Evolutionary conservation across 1,140 invertebrate species (phyloP).

Genomic region (Cydia fagiglandana): DNA sequence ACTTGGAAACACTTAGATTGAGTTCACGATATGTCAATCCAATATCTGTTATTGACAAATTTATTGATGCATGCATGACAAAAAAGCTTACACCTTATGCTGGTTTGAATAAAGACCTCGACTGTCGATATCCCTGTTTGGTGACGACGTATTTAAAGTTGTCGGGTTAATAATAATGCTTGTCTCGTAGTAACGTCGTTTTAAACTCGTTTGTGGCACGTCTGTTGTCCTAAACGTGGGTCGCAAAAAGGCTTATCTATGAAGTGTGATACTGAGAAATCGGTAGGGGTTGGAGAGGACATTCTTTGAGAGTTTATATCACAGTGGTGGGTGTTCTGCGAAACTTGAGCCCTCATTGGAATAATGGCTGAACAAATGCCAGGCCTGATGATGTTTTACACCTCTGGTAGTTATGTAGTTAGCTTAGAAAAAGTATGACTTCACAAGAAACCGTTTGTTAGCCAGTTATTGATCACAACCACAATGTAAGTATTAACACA

Average conservation of each 20-base stretch:
- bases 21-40: conserved; percentile 64
- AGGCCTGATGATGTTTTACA: neutral
- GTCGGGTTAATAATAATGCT: conserved; percentile 61
- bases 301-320: neutral
- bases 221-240: conserved; percentile 59
- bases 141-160: conserved; percentile 35
- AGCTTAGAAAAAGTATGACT: no score
- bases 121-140: conserved; percentile 15
- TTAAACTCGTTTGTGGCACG: conserved; percentile 71
- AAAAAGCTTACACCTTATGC: conserved; percentile 43
- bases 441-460: no score
- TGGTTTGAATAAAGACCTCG: conserved; percentile 44
- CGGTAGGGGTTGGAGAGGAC: neutral
- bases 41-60: conserved; percentile 46
- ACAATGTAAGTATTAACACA: no score
- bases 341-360: neutral
- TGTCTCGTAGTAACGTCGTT: conserved; percentile 67
- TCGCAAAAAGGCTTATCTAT: conserved; percentile 48
- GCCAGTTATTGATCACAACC: no score
- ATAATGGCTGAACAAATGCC: neutral
- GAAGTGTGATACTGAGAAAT: conserved; percentile 28
- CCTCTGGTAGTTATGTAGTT: no score
- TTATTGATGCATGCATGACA: conserved; percentile 27
- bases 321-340: conserved; percentile 8
- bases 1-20: conserved; percentile 59